Conservation (phyloP, 2,113 vertebrate genomes). For the Platysternon megacephalum region DNA sequence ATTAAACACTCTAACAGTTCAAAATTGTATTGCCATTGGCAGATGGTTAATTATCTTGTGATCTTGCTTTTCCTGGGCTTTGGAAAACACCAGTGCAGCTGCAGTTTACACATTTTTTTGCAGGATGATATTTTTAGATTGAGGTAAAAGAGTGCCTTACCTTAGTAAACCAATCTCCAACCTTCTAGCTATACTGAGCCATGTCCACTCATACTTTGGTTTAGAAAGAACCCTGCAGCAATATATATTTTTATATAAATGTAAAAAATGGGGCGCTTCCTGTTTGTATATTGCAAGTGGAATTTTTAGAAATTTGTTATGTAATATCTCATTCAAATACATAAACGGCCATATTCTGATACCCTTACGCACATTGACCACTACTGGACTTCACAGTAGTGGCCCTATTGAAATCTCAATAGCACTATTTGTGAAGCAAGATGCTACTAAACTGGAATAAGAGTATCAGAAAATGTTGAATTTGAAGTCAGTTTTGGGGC, state of each 20-base stretch:
- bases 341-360: neutral
- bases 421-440: neutral
- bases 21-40: slow-evolving; percentile 18
- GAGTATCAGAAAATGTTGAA: neutral
- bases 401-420: neutral
- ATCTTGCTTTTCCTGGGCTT: slow-evolving; percentile 21
- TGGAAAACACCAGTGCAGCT: slow-evolving; percentile 14
- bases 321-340: neutral
- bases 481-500: neutral
- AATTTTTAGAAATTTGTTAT: neutral
- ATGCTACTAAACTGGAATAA: neutral
- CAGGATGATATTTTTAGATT: slow-evolving; percentile 29
- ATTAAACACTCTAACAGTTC: neutral
- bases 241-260: neutral
- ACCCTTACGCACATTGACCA: neutral
- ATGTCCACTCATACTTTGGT: neutral
- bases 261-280: neutral
- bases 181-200: neutral
- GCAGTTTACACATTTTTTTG: slow-evolving; percentile 12
- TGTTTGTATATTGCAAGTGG: neutral
- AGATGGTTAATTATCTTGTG: slow-evolving; percentile 52
- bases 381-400: neutral
- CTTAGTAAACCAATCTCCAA: neutral
- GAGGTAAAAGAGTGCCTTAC: neutral
- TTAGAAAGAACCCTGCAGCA: neutral